Evolutionary conservation across 2,888 invertebrate species (phyloP), one percentile per base, ranked within the genome.

Genomic region (Melanostoma mellinum): DNA sequence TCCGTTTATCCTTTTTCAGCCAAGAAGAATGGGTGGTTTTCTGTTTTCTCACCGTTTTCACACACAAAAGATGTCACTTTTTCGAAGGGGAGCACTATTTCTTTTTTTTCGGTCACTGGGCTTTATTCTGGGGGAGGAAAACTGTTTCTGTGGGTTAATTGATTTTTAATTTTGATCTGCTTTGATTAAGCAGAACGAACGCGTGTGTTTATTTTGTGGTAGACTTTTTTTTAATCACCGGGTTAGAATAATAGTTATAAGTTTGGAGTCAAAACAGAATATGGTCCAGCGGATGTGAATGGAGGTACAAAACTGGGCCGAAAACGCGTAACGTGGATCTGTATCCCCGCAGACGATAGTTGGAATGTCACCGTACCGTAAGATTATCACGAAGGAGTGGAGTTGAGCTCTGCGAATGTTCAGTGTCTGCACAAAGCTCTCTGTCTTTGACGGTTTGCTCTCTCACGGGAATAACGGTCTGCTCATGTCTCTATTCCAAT

Each of bases 241-340:
- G 58, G 65, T 74, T 55, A 56, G 55, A 46, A 42, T 35, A 9
- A 55, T 55, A 36, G 50, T 20, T 20, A 20, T 20, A 20, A 50
- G 52, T 61, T 60, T 67, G 35, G 69, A 67, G 48, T 60, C 60
- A 67, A 56, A 73, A 63, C 72, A 58, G 55, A 77, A 73, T 10
- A 46, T 55, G 74, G 58, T 79, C 74, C 79, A 75, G 48, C 60
- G 67, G 56, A 71, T 75, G 63, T 71, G 84, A 84, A 78, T 78
- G 65, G 55, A 84, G 53, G 60, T 79, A 74, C 60, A 84, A 84
- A 84, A 84, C 84, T 84, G 74, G 79, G 74, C 67, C 77, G 71
- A 84, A 84, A 84, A 79, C 78, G 84, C 79, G 84, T 79, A 56
- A 67, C 53, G 72, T 80, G 75, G 44, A 69, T 75, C 56, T 80